These are phyloP conservation scores for Myotis brandtii DNA, from an alignment of 2,113 vertebrate genomes.

Conservation along the genomic window DNA sequence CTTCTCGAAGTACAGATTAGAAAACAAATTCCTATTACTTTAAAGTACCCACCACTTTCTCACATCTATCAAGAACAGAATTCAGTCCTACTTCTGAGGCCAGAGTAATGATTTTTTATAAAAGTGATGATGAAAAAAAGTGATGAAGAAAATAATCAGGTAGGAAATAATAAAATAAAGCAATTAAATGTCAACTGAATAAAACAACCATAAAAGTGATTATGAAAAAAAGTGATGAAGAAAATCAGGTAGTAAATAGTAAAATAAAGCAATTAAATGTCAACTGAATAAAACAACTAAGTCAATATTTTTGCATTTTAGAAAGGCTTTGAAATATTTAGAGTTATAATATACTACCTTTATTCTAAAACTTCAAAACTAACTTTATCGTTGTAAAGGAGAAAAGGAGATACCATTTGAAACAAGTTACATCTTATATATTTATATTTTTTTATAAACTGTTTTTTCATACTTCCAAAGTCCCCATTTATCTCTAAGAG, in stretches of 20 bases:
- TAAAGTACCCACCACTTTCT: neutral
- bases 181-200: constrained; percentile 26
- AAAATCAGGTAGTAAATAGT: constrained; percentile 30
- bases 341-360: constrained; percentile 27
- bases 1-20: constrained; percentile 43
- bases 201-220: constrained; percentile 36
- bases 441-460: constrained; percentile 28
- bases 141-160: constrained; percentile 38
- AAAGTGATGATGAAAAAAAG: constrained; percentile 42
- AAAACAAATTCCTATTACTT: neutral
- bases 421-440: constrained; percentile 38
- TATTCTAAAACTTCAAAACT: constrained; percentile 37
- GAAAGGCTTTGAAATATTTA: constrained; percentile 44
- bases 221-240: constrained; percentile 26
- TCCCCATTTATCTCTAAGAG: neutral
- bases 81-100: constrained; percentile 40
- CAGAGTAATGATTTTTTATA: constrained; percentile 32
- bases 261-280: constrained; percentile 37
- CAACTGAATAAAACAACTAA: constrained; percentile 35
- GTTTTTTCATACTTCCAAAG: constrained; percentile 48
- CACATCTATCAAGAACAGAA: constrained; percentile 5
- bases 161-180: constrained; percentile 36
- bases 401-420: constrained; percentile 40
- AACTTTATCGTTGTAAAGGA: neutral
- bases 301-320: constrained; percentile 31